phyloP scores from a whole-genome alignment of 2,113 vertebrate species.

The Scomber scombrus region DNA sequence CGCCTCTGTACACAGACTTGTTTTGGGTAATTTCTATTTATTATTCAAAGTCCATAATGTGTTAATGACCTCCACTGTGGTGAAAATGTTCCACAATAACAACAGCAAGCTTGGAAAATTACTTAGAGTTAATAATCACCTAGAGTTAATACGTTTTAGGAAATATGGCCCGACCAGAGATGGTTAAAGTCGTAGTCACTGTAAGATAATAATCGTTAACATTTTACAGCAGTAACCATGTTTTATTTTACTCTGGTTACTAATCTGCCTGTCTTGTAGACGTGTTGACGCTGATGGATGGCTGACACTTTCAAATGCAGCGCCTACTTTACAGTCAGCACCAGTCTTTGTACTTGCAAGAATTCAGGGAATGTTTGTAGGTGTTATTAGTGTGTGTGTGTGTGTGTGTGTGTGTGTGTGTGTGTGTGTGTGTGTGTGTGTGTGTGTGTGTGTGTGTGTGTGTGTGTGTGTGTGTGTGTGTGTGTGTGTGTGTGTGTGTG shows the following conservation, averaged over 20 bases:
- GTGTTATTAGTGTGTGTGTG: neutral
- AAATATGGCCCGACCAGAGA: neutral
- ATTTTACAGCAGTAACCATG: neutral
- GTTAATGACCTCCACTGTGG: constrained; percentile 21
- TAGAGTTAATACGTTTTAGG: neutral
- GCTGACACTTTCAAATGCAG: neutral
- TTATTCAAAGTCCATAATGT: neutral
- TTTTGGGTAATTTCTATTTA: no score
- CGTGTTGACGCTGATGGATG: no score
- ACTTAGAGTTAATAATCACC: no score
- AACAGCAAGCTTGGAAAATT: constrained; percentile 5
- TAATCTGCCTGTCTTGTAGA: neutral
- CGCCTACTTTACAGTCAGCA: neutral
- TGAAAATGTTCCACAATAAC: constrained; percentile 30
- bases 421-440: no score
- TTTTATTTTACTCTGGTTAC: neutral
- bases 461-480: neutral
- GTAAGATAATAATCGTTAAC: neutral
- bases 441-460: neutral
- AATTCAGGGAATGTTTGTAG: constrained; percentile 36
- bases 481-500: neutral
- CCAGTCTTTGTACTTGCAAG: neutral
- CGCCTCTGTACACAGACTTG: no score
- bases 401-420: no score
- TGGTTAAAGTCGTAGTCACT: constrained; percentile 2